Evolutionary conservation across 2,113 vertebrate genomes (phyloP).

Genomic region (Prunella fulvescens): DNA sequence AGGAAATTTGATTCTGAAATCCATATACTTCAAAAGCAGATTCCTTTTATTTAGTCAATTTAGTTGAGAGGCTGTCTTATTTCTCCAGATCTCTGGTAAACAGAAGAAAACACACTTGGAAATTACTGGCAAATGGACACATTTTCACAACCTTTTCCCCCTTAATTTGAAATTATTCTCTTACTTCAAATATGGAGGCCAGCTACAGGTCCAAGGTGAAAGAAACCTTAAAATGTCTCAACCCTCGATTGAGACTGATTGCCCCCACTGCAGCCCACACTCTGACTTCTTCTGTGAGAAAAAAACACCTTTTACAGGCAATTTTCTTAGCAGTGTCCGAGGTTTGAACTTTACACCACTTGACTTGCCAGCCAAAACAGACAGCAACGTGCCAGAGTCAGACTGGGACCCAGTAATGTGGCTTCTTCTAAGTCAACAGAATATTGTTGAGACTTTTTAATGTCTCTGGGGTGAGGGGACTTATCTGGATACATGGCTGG

Average conservation of each 20-base stretch:
- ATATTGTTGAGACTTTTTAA: neutral
- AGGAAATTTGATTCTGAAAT: conserved; percentile 63
- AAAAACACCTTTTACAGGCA: neutral
- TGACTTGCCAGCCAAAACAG: neutral
- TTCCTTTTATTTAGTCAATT: conserved; percentile 53
- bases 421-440: neutral
- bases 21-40: conserved; percentile 62
- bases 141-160: neutral
- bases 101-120: conserved; percentile 30
- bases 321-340: neutral
- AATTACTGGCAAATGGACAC: neutral
- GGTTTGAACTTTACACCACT: neutral
- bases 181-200: neutral
- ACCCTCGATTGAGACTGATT: neutral
- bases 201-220: neutral
- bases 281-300: neutral
- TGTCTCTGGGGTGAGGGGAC: neutral
- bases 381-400: neutral
- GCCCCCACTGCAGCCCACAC: neutral
- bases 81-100: conserved; percentile 42
- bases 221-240: neutral
- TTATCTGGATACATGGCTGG: neutral
- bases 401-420: neutral
- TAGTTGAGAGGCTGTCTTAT: conserved; percentile 26
- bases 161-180: neutral